phyloP scores from a whole-genome alignment of 2,888 invertebrate genomes.

The Drosophila pegasa region DNA sequence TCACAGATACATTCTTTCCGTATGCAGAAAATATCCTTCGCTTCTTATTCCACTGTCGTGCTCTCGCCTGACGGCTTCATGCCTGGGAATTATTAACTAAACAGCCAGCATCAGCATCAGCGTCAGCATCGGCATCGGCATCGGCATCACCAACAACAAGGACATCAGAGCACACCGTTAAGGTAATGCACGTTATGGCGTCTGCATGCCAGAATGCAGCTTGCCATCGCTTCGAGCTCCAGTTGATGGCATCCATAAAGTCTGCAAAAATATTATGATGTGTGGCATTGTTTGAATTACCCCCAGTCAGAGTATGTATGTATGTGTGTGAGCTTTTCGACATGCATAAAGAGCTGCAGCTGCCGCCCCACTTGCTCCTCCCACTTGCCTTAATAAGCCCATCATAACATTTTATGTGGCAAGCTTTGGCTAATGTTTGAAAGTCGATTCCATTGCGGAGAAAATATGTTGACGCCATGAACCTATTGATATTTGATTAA shows the following conservation, averaged over 20 bases:
- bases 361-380: not conserved
- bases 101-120: slow-evolving; percentile 41
- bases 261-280: slow-evolving; percentile 58
- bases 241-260: slow-evolving; percentile 55
- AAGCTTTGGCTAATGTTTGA: slow-evolving; percentile 23
- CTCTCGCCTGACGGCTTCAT: slow-evolving; percentile 46
- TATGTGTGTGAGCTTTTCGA: slow-evolving; percentile 5
- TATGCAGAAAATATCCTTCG: slow-evolving; percentile 73
- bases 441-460: slow-evolving; percentile 31
- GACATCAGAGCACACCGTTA: slow-evolving; percentile 28
- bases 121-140: not conserved
- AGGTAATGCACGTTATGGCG: slow-evolving; percentile 60
- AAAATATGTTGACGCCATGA: not conserved
- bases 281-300: slow-evolving; percentile 51
- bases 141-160: slow-evolving; percentile 21
- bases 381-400: slow-evolving; percentile 25
- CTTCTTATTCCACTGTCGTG: slow-evolving; percentile 51
- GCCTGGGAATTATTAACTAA: slow-evolving; percentile 80
- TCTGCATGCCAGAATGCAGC: slow-evolving; percentile 56
- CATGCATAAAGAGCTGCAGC: not conserved
- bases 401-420: slow-evolving; percentile 50
- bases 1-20: slow-evolving; percentile 55
- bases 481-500: not conserved
- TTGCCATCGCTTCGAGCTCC: slow-evolving; percentile 16
- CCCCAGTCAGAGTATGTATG: not conserved